phyloP scores from a whole-genome alignment of 2,797 vertebrate genomes.

The Mormyrus hasselquistii region DNA sequence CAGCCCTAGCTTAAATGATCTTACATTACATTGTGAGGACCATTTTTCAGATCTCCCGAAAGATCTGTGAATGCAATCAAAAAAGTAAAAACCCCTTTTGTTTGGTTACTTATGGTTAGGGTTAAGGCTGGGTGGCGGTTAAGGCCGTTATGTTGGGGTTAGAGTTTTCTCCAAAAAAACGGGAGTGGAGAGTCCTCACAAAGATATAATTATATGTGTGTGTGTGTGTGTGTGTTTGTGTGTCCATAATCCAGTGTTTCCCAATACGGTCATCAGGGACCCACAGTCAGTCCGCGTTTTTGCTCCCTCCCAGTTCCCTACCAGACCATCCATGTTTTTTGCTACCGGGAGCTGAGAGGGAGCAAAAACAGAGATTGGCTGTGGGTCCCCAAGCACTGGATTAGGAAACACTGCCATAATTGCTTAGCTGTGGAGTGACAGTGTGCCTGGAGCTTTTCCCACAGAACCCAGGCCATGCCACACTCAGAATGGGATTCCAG shows the following conservation, averaged over 20 bases:
- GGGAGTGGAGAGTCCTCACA: background rate
- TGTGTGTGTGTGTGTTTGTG: background rate
- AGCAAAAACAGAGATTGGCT: background rate
- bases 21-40: background rate
- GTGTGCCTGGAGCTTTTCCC: background rate
- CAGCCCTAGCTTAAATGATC: background rate
- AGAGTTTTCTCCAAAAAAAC: background rate
- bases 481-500: background rate
- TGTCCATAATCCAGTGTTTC: background rate
- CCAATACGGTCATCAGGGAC: background rate
- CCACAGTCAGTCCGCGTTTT: background rate
- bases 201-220: background rate
- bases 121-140: no score
- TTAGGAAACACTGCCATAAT: background rate
- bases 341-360: background rate
- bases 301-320: background rate
- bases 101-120: no score
- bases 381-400: background rate
- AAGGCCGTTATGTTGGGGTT: background rate
- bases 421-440: background rate
- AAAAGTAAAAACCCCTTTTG: background rate
- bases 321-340: background rate
- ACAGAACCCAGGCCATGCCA: background rate
- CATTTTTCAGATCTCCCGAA: background rate
- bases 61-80: background rate